These are phyloP conservation scores for Andinoacara biseriatus DNA, from an alignment of 2,113 vertebrate species.

Conservation along the genomic window DNA sequence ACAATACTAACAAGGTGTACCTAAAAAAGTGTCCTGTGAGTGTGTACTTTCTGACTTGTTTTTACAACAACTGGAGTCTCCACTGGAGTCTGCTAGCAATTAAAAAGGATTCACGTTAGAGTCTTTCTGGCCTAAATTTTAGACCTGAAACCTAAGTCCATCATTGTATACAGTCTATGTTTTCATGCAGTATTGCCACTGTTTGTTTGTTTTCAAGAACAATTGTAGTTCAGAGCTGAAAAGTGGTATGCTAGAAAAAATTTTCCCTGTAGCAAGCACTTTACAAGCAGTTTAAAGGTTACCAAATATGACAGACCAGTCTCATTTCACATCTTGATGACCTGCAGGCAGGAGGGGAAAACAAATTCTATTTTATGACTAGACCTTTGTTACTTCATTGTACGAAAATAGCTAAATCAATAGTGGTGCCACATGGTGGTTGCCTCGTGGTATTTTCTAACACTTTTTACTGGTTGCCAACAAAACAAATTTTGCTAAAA, in stretches of 20 bases:
- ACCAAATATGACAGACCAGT: background rate
- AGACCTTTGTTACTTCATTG: constrained; percentile 33
- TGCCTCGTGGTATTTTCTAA: constrained; percentile 35
- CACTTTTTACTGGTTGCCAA: constrained; percentile 37
- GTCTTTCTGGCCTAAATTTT: background rate
- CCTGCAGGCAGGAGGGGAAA: background rate
- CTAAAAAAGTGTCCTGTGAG: too few species aligned
- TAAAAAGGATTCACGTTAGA: background rate
- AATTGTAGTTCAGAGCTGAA: background rate
- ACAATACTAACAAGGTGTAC: too few species aligned
- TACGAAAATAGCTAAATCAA: constrained; percentile 50
- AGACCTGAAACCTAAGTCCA: background rate
- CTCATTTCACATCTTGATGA: background rate
- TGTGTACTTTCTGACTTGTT: too few species aligned
- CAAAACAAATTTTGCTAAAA: constrained; percentile 31
- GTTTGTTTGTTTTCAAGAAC: background rate
- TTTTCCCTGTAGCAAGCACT: background rate
- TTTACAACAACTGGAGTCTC: too few species aligned
- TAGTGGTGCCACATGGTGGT: constrained; percentile 25
- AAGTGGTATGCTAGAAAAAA: background rate
- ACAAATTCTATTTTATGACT: constrained; percentile 15
- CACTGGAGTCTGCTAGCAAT: background rate
- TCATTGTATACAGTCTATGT: background rate
- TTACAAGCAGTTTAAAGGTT: background rate
- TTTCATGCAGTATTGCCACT: background rate